Evolutionary conservation across 2,113 vertebrate genomes (phyloP), one percentile per base, ranked within the genome.

Genomic region (Corythornis vintsioides): DNA sequence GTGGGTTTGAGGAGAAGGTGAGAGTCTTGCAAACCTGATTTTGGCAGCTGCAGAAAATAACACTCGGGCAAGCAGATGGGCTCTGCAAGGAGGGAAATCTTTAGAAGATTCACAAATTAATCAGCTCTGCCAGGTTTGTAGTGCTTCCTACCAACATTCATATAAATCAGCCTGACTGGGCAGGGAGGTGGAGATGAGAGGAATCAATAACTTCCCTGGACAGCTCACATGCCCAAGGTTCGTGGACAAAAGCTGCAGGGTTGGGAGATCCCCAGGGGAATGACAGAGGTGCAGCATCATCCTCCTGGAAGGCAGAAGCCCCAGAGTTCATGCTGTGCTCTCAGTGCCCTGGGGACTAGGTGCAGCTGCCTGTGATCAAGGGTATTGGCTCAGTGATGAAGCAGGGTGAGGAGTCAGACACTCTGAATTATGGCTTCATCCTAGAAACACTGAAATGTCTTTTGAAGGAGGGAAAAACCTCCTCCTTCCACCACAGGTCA

Each of bases 11-110:
- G 48, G 61, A 88, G 87, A 95, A 96, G 85, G 91, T 93, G 92
- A 94, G 89, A 91, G 61, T 65, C 67, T 89, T 45, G 69, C 89
- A 96, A 94, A 95, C 89, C 78, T 91, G 78, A 56, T 89, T 83
- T 92, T 92, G 77, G 53, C 79, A 93, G 91, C 82, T 93, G 82
- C 88, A 93, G 38, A 43, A 93, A 83, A 83, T 19, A 91, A 29
- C 29, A 65, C 22, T 48, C 7, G 9, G 66, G 63, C 79, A 88
- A 84, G 78, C 89, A 96, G 85, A 95, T 89, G 87, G 85, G 77
- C 29, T 84, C 55, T 63, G 45, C 78, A 90, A 56, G n/a, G 55
- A 92, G n/a, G 35, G 56, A 86, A 86, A 8, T 74, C 82, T 89
- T 74, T 65, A 22, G 65, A 90, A 92, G 84, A 89, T 76, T 86